These are phyloP conservation scores for Hystrix brachyura DNA, from an alignment of 2,113 vertebrate species.

Conservation along the genomic window DNA sequence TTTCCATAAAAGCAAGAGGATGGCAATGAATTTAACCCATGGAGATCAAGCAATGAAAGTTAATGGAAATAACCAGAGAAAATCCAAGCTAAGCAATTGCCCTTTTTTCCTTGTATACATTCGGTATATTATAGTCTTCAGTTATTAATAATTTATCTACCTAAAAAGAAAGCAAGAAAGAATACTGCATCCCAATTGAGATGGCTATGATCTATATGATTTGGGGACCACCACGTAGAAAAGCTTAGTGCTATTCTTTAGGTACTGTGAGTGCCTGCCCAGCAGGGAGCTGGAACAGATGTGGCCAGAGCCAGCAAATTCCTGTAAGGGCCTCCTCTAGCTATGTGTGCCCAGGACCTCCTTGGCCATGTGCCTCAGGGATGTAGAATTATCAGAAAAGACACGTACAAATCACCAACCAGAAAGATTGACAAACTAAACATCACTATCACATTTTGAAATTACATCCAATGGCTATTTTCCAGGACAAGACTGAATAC, in stretches of 20 bases:
- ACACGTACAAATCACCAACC: background rate
- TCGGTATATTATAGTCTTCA: background rate
- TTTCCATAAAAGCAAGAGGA: background rate
- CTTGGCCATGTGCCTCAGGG: too few species aligned
- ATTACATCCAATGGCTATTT: background rate
- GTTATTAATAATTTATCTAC: background rate
- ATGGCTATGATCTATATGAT: background rate
- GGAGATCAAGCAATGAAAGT: background rate
- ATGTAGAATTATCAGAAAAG: background rate
- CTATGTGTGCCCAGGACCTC: too few species aligned
- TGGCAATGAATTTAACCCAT: background rate
- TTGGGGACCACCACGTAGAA: background rate
- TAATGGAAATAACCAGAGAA: slow-evolving; percentile 12
- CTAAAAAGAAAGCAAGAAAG: slow-evolving; percentile 2
- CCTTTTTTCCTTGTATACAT: background rate
- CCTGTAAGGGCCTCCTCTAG: too few species aligned
- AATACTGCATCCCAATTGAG: background rate
- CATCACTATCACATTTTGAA: slow-evolving; percentile 38
- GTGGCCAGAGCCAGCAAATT: too few species aligned
- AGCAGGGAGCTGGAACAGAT: too few species aligned
- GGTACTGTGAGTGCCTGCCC: too few species aligned
- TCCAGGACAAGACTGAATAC: background rate
- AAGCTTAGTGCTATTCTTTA: background rate
- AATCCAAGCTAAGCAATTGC: background rate
- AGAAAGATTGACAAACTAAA: slow-evolving; percentile 2